These are phyloP conservation scores for Deroplatys truncata DNA, from an alignment of 2,888 invertebrate species.

Conservation along the genomic window DNA sequence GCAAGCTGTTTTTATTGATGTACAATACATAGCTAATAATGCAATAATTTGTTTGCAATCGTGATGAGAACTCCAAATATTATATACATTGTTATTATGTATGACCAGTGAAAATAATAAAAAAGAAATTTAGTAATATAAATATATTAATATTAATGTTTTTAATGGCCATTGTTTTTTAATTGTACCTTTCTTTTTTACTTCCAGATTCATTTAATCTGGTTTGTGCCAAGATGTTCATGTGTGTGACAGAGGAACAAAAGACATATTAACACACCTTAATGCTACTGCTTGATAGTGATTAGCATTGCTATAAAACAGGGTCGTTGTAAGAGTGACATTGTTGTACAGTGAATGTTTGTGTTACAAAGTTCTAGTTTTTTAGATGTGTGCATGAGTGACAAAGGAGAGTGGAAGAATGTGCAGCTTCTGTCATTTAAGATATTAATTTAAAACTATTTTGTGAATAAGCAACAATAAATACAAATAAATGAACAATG, in stretches of 20 bases:
- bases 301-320: not conserved
- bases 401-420: not conserved
- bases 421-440: not conserved
- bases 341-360: not conserved
- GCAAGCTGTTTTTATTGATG: too few relatives aligned
- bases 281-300: not conserved
- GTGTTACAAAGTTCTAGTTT: not conserved
- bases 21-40: too few relatives aligned
- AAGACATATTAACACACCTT: conserved; percentile 2
- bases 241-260: conserved; percentile 69
- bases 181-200: conserved; percentile 22
- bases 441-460: not conserved
- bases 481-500: not conserved
- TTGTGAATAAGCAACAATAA: not conserved
- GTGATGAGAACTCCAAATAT: too few relatives aligned
- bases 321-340: not conserved
- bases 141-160: too few relatives aligned
- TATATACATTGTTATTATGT: too few relatives aligned
- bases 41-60: too few relatives aligned
- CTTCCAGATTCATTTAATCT: conserved; percentile 61
- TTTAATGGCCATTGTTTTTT: too few relatives aligned
- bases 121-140: too few relatives aligned
- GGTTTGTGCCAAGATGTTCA: conserved; percentile 73
- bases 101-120: too few relatives aligned
- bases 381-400: not conserved